Conservation (phyloP, 1,140 invertebrate genomes). For the Sinonovacula constricta region DNA sequence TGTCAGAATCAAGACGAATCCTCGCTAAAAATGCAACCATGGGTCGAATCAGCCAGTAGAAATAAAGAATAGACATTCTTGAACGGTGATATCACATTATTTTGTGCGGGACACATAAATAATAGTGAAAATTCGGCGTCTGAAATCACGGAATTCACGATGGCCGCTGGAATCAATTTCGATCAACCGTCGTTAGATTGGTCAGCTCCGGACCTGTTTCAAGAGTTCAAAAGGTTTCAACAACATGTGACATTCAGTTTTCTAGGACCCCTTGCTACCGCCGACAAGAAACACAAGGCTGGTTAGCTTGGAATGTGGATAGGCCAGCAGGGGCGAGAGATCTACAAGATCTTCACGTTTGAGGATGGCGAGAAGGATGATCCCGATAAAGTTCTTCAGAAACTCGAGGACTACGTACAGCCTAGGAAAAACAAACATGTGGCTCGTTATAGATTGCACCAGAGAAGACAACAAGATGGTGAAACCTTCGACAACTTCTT, state of each 20-base stretch:
- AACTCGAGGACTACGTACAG: conserved; percentile 40
- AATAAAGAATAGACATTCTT: neutral
- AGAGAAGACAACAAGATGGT: neutral
- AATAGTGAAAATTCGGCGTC: neutral
- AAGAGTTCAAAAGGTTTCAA: conserved; percentile 22
- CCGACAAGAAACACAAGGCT: conserved; percentile 9
- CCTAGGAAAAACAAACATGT: conserved; percentile 18
- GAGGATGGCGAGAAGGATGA: conserved; percentile 41
- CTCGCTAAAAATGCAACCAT: neutral
- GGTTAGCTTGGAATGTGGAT: conserved; percentile 36
- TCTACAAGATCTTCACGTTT: conserved; percentile 47
- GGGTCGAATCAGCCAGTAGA: neutral
- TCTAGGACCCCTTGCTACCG: conserved; percentile 3
- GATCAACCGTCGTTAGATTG: conserved; percentile 19
- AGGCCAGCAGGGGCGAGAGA: too few relatives aligned
- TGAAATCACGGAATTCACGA: neutral
- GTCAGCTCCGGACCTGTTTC: conserved; percentile 9
- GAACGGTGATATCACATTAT: neutral
- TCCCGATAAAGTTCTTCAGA: conserved; percentile 30
- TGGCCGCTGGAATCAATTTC: conserved; percentile 20
- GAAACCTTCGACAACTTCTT: conserved; percentile 2
- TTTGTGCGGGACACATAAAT: neutral
- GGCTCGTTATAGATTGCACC: neutral
- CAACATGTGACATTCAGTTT: conserved; percentile 21
- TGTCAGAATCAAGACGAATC: conserved; percentile 10